Conservation (phyloP, 2,797 vertebrate genomes). For the Distichodus sexfasciatus region DNA sequence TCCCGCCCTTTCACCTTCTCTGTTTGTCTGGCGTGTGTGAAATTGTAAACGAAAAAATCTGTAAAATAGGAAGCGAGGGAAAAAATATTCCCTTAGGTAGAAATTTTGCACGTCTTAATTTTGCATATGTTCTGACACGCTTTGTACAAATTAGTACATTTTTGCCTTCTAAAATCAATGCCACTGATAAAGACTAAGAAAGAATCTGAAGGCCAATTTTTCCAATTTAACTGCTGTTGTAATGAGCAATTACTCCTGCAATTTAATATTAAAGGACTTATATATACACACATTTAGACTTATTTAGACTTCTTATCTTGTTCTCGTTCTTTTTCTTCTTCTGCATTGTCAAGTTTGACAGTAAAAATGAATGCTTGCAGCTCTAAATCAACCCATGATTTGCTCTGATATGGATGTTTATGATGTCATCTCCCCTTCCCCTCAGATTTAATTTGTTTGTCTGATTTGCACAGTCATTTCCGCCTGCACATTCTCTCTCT, state of each 20-base stretch:
- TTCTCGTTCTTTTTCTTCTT: background rate
- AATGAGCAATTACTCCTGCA: no score
- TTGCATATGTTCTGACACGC: no score
- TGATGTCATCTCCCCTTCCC: slow-evolving; percentile 45
- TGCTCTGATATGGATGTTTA: slow-evolving; percentile 29
- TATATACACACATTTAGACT: no score
- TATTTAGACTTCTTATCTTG: background rate
- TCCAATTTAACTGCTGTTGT: no score
- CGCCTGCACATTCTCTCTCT: slow-evolving; percentile 1
- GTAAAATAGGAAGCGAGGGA: background rate
- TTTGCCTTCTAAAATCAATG: no score
- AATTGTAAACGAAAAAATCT: background rate
- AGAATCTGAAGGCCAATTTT: no score
- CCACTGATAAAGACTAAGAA: no score
- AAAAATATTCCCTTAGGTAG: no score
- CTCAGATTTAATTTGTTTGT: slow-evolving; percentile 40
- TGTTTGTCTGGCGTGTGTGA: no score
- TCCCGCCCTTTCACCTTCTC: slow-evolving; percentile 26
- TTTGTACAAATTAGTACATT: no score
- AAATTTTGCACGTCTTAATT: no score
- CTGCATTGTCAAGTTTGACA: background rate
- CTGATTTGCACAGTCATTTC: slow-evolving; percentile 43
- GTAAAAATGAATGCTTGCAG: slow-evolving; percentile 4
- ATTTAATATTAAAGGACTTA: no score
- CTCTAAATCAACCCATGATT: slow-evolving; percentile 19